Percentiles rank a stretch among this genome's conserved stretches.
Conservation (phyloP, 2,113 vertebrate genomes). For the Okapia johnstoni region DNA sequence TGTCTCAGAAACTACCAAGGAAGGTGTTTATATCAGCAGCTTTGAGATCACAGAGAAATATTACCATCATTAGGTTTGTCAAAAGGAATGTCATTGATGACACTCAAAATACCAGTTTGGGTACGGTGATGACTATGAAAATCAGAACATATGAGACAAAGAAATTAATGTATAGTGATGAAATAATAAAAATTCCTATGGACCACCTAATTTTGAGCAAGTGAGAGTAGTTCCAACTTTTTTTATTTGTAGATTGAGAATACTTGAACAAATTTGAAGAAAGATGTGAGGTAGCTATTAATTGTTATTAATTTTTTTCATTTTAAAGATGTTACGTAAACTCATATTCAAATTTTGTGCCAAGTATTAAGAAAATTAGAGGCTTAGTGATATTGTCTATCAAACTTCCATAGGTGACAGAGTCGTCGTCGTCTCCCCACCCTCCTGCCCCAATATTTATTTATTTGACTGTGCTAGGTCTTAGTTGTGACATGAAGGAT, state of each 20-base stretch:
- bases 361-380: conserved; percentile 7
- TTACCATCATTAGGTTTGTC: background rate
- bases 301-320: conserved; percentile 8
- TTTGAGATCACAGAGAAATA: background rate
- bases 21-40: background rate
- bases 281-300: background rate
- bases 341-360: conserved; percentile 14
- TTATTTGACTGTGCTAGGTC: background rate
- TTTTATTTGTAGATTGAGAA: background rate
- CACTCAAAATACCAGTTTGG: background rate
- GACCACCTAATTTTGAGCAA: background rate
- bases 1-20: background rate
- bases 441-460: background rate
- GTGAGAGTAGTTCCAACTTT: background rate
- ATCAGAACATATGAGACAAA: background rate
- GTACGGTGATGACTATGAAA: background rate
- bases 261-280: background rate
- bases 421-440: background rate
- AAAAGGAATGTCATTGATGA: background rate
- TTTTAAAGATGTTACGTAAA: background rate
- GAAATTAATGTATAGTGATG: background rate
- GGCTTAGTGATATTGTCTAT: background rate
- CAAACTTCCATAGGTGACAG: background rate
- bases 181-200: background rate
- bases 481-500: background rate